Conservation (phyloP, 2,797 vertebrate species). For the Smutsia temminckii region DNA sequence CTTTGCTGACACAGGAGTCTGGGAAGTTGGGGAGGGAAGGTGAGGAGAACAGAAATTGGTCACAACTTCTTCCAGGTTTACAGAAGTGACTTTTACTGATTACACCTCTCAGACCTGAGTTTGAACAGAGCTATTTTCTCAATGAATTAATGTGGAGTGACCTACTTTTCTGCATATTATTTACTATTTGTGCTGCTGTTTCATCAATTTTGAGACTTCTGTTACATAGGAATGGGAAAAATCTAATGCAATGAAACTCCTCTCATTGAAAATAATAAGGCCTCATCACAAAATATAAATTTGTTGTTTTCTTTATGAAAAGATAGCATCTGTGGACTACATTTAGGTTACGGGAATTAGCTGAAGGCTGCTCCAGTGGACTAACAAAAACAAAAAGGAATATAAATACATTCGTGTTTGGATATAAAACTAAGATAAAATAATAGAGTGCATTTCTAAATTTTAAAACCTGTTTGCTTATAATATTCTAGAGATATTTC, state of each 20-base stretch:
- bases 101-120: not conserved
- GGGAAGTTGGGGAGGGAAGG: not conserved
- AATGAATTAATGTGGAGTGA: conserved; percentile 61
- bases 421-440: conserved; percentile 62
- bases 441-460: conserved; percentile 55
- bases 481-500: conserved; percentile 51
- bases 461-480: conserved; percentile 66
- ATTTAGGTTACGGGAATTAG: conserved; percentile 45
- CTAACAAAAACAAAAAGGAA: conserved; percentile 64
- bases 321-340: conserved; percentile 48
- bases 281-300: conserved; percentile 36
- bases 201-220: conserved; percentile 47
- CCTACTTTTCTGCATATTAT: conserved; percentile 59
- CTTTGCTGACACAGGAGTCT: conserved; percentile 41
- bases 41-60: not conserved
- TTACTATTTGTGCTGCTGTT: conserved; percentile 49
- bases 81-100: conserved; percentile 17
- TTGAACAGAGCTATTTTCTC: conserved; percentile 12
- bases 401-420: conserved; percentile 51
- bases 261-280: conserved; percentile 50
- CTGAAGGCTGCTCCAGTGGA: conserved; percentile 24
- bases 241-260: conserved; percentile 54
- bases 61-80: not conserved
- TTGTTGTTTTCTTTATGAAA: conserved; percentile 47
- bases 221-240: conserved; percentile 46